Evolutionary conservation across 2,888 invertebrate species (phyloP).

Genomic region (Drosophila antonietae): DNA sequence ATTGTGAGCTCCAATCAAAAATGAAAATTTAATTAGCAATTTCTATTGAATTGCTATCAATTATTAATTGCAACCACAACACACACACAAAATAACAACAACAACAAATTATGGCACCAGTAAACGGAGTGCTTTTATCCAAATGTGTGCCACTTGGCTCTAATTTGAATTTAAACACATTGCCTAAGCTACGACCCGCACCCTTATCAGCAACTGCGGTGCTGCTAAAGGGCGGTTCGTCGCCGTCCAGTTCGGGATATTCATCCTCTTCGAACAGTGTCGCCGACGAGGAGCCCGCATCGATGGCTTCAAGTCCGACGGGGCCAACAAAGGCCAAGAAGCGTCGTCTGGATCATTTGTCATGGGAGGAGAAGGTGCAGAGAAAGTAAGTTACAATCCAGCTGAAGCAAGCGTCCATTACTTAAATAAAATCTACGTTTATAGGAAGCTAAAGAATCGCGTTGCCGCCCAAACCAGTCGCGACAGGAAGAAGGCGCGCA

Average conservation of each 20-base stretch:
- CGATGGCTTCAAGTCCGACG: conserved; percentile 22
- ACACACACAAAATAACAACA: conserved; percentile 1
- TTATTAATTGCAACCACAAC: conserved; percentile 15
- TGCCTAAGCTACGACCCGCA: conserved; percentile 72
- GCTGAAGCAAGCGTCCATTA: background rate
- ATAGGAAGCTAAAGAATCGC: conserved; percentile 96
- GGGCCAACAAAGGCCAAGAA: conserved; percentile 86
- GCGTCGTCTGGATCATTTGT: conserved; percentile 91
- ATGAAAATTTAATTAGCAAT: conserved; percentile 48
- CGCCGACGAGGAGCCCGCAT: conserved; percentile 57
- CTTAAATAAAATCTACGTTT: background rate
- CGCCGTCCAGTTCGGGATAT: conserved; percentile 63
- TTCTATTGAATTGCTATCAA: conserved; percentile 10
- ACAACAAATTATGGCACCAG: conserved; percentile 55
- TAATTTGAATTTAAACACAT: conserved; percentile 72
- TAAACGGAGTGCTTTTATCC: conserved; percentile 79
- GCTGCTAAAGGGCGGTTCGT: conserved; percentile 53
- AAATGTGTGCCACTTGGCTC: conserved; percentile 82
- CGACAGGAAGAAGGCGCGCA: conserved; percentile 96
- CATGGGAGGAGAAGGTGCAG: conserved; percentile 94
- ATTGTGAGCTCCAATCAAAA: conserved; percentile 30
- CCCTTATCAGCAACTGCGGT: conserved; percentile 42
- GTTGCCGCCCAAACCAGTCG: conserved; percentile 99
- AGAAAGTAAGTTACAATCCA: conserved; percentile 90
- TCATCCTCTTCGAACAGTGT: conserved; percentile 61